Evolutionary conservation across 2,888 invertebrate species (phyloP), one percentile per base, ranked within the genome.

Genomic region (Eristalis arbustorum): DNA sequence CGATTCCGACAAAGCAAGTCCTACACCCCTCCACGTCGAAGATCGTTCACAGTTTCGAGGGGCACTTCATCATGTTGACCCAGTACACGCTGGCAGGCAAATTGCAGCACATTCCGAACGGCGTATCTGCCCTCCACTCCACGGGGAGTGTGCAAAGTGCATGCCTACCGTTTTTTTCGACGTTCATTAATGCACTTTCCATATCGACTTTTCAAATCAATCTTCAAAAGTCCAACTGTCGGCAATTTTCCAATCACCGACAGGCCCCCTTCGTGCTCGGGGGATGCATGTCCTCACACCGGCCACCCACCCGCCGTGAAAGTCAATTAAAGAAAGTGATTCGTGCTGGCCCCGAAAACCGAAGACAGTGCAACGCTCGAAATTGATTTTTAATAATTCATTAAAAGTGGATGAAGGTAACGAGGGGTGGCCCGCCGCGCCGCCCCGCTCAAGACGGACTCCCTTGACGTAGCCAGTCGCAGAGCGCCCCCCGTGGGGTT

Each of bases 301-400:
- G 8, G n/a, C 34, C n/a, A 11, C 14, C 6, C 31, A 31, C n/a
- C 59, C n/a, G 40, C 74, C 64, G 49, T 23, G 25, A 56, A 67
- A 79, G 40, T 69, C 74, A 79, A 84, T 84, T 79, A 84, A 66
- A 79, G 84, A 79, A 84, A 84, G 84, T 84, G 84, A 79, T 67
- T 79, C 49, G 18, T 49, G 78, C 64, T 78, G 59, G 61, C 59
- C 63, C 23, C 31, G 13, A 22, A 49, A 71, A 37, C 25, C 18
- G n/a, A 63, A 77, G 37, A 57, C 40, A 85, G 69, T 77, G 73
- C 77, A 85, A 77, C 66, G 77, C 57, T 74, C 34, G 73, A 73
- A 85, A 85, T 85, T 81, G 85, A 85, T 85, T 85, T 85, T 85
- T 85, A 85, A 85, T 85, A 85, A 85, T 85, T 85, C 85, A 85